Evolutionary conservation across 2,113 vertebrate species (phyloP), one percentile per base, ranked within the genome.

Genomic region (Nothoprocta pentlandii): DNA sequence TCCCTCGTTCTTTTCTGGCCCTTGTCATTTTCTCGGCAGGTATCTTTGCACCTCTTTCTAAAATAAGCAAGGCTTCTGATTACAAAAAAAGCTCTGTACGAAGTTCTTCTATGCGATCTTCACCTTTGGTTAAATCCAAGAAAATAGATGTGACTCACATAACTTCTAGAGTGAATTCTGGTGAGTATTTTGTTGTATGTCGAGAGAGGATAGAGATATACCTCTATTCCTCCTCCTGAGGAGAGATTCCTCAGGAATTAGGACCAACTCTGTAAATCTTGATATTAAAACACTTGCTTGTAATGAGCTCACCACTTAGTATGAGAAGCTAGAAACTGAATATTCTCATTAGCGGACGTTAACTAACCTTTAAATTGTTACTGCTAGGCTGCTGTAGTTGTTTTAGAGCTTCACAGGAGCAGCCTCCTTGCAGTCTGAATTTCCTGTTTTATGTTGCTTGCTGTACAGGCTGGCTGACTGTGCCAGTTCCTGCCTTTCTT

Each of bases 1-100:
- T 5, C 21, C 4, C 2, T 73, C 7, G 3, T 46, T 80, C 34
- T 89, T 75, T 69, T 83, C 77, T 74, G 64, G 4, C 51, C 59
- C 6, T 3, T 44, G 3, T 1, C 15, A 66, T 71, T 77, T 79
- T 85, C 25, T 64, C 53, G 54, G 30, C 71, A 99, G 99, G 99
- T 85, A 99, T 99, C 80, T 99, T 99, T 97, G 99, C 99, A n/a
- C 99, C 99, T 6, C 97, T 99, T 64, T 99, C 99, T 23, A 99
- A 99, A 97, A 98, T 99, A 95, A 99, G 96, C 96, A 99, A 99
- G 97, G 97, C 98, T 79, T 96, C 97, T n/a, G 98, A 98, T 59
- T 97, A 97, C 69, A 98, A 93, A 75, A 99, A 97, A 97, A 85
- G 46, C n/a, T 83, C 58, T 0, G 9, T 53, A 34, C 96, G 93